phyloP scores from a whole-genome alignment of 2,888 invertebrate species.

The Dicyrtomina minuta region DNA sequence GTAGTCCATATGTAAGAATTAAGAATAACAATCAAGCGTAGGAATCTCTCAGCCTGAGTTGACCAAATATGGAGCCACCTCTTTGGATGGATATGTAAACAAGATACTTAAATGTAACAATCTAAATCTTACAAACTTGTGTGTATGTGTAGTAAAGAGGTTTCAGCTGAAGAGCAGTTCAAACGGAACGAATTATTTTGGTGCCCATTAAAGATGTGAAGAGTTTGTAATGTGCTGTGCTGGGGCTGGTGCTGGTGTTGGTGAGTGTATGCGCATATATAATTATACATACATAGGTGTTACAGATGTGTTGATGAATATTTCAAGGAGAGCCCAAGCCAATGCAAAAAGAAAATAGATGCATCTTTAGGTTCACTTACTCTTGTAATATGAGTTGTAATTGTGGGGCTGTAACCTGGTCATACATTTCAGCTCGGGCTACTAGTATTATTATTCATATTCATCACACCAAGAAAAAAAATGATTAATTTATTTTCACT shows the following conservation, averaged over 20 bases:
- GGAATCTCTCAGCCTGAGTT: not conserved
- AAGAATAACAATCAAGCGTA: no score
- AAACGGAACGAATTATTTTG: constrained; percentile 14
- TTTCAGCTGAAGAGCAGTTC: constrained; percentile 6
- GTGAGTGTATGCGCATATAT: no score
- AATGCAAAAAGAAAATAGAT: not conserved
- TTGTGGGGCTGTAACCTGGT: not conserved
- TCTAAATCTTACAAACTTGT: not conserved
- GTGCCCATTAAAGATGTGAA: not conserved
- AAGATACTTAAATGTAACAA: constrained; percentile 17
- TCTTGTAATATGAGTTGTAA: no score
- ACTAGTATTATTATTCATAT: no score
- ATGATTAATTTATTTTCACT: constrained; percentile 26
- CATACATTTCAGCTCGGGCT: not conserved
- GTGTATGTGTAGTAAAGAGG: no score
- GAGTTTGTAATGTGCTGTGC: no score
- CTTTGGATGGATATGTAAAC: constrained; percentile 13
- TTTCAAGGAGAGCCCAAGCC: not conserved
- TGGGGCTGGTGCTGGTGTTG: no score
- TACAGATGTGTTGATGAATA: not conserved
- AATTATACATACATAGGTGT: not conserved
- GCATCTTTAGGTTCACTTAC: not conserved
- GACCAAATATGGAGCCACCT: constrained; percentile 24
- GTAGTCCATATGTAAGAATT: no score
- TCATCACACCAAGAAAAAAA: no score